Conservation (phyloP, 2,888 invertebrate genomes). For the Chesias legatella region DNA sequence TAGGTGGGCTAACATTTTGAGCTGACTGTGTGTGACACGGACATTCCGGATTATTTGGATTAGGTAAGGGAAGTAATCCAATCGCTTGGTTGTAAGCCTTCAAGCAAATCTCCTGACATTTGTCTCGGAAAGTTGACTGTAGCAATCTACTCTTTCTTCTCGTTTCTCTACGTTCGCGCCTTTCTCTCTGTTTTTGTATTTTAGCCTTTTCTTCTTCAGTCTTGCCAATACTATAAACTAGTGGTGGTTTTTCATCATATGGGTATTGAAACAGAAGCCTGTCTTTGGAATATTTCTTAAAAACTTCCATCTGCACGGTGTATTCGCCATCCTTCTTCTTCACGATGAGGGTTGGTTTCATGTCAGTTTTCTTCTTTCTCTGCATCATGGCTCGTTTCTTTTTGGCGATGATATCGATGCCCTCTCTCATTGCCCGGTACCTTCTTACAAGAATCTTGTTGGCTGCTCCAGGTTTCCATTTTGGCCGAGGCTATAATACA, state of each 20-base stretch:
- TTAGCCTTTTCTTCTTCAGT: constrained; percentile 61
- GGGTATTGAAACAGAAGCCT: constrained; percentile 64
- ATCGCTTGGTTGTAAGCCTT: constrained; percentile 74
- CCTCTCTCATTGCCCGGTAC: constrained; percentile 58
- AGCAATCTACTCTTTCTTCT: constrained; percentile 61
- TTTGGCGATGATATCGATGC: constrained; percentile 58
- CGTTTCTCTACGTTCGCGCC: constrained; percentile 63
- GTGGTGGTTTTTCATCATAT: constrained; percentile 66
- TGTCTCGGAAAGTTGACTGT: constrained; percentile 68
- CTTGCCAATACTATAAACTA: constrained; percentile 65
- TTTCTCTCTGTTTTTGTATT: constrained; percentile 57
- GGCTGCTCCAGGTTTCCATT: constrained; percentile 71
- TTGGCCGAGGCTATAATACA: constrained; percentile 61
- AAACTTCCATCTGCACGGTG: constrained; percentile 70
- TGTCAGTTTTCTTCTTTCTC: constrained; percentile 64
- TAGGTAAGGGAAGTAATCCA: constrained; percentile 60
- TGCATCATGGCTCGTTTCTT: constrained; percentile 65
- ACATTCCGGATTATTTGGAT: constrained; percentile 62
- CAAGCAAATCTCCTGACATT: constrained; percentile 71
- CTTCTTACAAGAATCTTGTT: constrained; percentile 60
- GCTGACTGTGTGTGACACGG: constrained; percentile 52
- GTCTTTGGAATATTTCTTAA: constrained; percentile 70
- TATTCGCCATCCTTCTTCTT: constrained; percentile 65
- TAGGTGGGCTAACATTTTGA: constrained; percentile 39
- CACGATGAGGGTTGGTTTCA: constrained; percentile 62